Percentiles rank a stretch among this genome's conserved stretches.
These are phyloP conservation scores for Bombus terrestris DNA, from an alignment of 1,140 invertebrate species.

Conservation along the genomic window DNA sequence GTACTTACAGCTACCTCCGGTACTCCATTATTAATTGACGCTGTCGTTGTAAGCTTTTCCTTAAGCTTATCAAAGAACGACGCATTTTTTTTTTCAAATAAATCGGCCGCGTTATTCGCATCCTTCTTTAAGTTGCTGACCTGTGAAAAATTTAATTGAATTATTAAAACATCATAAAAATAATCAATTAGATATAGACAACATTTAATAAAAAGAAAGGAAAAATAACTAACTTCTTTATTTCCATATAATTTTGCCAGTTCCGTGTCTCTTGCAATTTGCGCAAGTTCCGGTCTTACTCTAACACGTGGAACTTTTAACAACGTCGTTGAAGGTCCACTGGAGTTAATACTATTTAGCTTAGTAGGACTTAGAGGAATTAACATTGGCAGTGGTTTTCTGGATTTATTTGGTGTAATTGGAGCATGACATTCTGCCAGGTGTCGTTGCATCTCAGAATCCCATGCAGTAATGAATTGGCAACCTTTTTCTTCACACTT, in stretches of 20 bases:
- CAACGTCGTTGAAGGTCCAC: constrained; percentile 66
- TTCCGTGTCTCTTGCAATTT: constrained; percentile 84
- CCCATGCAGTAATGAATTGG: constrained; percentile 83
- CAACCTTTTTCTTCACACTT: constrained; percentile 82
- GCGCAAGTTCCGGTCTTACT: constrained; percentile 78
- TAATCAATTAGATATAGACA: background rate
- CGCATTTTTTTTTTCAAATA: constrained; percentile 87
- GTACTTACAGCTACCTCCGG: constrained; percentile 79
- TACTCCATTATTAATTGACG: constrained; percentile 80
- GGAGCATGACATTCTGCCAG: constrained; percentile 76
- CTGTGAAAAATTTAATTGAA: constrained; percentile 24
- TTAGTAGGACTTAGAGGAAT: constrained; percentile 73
- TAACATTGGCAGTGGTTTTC: constrained; percentile 77
- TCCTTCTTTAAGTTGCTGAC: constrained; percentile 71
- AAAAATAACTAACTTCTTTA: constrained; percentile 74
- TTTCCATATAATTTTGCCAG: constrained; percentile 81
- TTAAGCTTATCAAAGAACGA: constrained; percentile 93
- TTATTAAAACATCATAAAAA: background rate
- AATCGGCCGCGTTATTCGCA: constrained; percentile 74
- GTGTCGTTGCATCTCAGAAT: constrained; percentile 82
- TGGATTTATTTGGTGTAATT: constrained; percentile 69
- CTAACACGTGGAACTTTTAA: constrained; percentile 77
- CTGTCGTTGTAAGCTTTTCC: constrained; percentile 85
- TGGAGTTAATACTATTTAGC: constrained; percentile 38
- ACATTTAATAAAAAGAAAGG: background rate